Base-by-base conservation (phyloP, 2,888 invertebrate genomes). In the Cheilosia pagana region DNA sequence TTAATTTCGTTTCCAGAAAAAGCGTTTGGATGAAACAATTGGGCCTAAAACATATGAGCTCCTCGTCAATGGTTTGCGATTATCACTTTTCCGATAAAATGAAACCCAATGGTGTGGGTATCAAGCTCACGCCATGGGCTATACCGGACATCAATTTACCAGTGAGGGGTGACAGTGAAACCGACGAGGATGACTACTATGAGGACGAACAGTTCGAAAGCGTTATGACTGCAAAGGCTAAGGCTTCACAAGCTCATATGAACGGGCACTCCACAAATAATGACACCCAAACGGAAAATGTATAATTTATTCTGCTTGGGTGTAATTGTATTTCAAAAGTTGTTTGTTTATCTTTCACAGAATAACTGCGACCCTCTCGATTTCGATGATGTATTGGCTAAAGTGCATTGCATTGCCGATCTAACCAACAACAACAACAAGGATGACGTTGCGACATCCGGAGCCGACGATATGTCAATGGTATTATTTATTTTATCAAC, bases 131-230 rank as follows among this genome's bases (percentile, higher is more conserved):
- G 0, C 35, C 55, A 1, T 83, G 83, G 74, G 83, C 83, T 0
- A 79, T 83, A 43, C 83, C 83, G 2, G 83, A 83, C 10, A 57
- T 70, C 0, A 83, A 83, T 50, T 65, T 83, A 41, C 83, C 78
- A 2, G 48, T 21, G 1, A 10, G 23, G 3, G 53, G n/a, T 0
- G 53, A 35, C 3, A 41, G 21, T 14, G 50, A 57, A 2, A 7
- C 31, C 0, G 76, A 75, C 4, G 60, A 62, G 16, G 71, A 62
- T 21, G 43, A 50, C 25, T 50, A 14, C 50, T 50, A 23, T 6
- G 50, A 23, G 23, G 50, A 50, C 3, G 50, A 50, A 50, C 23
- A 21, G 50, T 50, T 23, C n/a, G 31, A 55, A 19, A 14, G 3
- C 14, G 21, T 5, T 8, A 21, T 21, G 5, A 23, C 23, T 23